Percentiles rank a stretch among this genome's conserved stretches.
phyloP scores from a whole-genome alignment of 2,113 vertebrate genomes.

The Neoarius graeffei region DNA sequence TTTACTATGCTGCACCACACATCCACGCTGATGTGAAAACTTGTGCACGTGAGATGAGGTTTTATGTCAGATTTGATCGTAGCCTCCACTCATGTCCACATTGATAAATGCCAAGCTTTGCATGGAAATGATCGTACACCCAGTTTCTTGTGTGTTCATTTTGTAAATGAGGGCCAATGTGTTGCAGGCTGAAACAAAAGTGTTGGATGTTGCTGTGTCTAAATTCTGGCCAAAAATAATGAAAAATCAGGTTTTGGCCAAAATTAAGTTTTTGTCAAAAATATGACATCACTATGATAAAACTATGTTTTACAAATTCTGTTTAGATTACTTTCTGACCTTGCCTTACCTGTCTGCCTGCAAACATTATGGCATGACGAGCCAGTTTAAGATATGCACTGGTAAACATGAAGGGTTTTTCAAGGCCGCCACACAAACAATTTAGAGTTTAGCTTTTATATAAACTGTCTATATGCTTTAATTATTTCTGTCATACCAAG shows the following conservation, averaged over 20 bases:
- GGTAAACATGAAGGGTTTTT: not conserved
- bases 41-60: too few relatives aligned
- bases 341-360: not conserved
- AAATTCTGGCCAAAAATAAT: not conserved
- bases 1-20: too few relatives aligned
- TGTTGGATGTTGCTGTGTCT: not conserved
- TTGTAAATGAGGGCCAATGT: not conserved
- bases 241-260: not conserved
- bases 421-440: not conserved
- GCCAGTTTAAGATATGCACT: not conserved
- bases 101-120: too few relatives aligned
- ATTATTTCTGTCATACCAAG: constrained; percentile 80
- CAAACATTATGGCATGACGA: not conserved
- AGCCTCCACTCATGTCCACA: too few relatives aligned
- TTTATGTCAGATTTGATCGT: too few relatives aligned
- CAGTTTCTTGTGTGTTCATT: too few relatives aligned
- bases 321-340: not conserved
- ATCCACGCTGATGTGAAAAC: too few relatives aligned
- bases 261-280: not conserved
- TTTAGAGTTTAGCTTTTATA: not conserved
- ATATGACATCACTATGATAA: not conserved
- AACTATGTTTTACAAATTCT: not conserved
- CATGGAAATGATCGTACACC: too few relatives aligned
- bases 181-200: not conserved
- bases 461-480: not conserved